These are phyloP conservation scores for Aplidium turbinatum DNA, from an alignment of 23 tunicate species.

Conservation along the genomic window DNA sequence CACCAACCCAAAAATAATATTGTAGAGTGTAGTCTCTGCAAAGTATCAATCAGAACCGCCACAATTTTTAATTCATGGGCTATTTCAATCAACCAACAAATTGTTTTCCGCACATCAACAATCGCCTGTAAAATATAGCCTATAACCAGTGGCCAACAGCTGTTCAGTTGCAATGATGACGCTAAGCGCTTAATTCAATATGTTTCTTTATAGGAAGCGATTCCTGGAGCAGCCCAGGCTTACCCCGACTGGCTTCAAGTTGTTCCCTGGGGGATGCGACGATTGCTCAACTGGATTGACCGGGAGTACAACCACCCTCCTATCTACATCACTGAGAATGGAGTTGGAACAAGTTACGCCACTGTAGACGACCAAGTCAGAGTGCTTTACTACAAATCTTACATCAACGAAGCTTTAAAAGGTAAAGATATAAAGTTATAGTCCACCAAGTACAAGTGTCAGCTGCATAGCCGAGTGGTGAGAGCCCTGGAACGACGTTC, in stretches of 20 bases:
- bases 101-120: no score
- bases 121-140: no score
- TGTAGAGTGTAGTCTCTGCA: no score
- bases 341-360: constrained; percentile 78
- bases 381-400: constrained; percentile 73
- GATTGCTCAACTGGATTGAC: constrained; percentile 86
- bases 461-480: no score
- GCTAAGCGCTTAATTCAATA: background rate
- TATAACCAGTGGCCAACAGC: no score
- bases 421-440: no score
- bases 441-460: no score
- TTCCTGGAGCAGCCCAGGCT: constrained; percentile 85
- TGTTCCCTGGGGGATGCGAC: constrained; percentile 96
- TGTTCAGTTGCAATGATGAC: background rate
- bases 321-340: constrained; percentile 97
- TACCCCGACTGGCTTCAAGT: constrained; percentile 88
- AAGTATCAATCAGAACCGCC: no score
- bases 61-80: no score
- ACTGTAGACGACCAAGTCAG: constrained; percentile 79
- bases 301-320: constrained; percentile 73
- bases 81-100: no score
- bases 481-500: no score
- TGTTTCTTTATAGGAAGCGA: constrained; percentile 59
- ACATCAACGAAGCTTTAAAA: constrained; percentile 93
- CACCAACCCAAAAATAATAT: no score